These are phyloP conservation scores for Spicauda simplicius DNA, from an alignment of 2,888 invertebrate genomes.

Conservation along the genomic window DNA sequence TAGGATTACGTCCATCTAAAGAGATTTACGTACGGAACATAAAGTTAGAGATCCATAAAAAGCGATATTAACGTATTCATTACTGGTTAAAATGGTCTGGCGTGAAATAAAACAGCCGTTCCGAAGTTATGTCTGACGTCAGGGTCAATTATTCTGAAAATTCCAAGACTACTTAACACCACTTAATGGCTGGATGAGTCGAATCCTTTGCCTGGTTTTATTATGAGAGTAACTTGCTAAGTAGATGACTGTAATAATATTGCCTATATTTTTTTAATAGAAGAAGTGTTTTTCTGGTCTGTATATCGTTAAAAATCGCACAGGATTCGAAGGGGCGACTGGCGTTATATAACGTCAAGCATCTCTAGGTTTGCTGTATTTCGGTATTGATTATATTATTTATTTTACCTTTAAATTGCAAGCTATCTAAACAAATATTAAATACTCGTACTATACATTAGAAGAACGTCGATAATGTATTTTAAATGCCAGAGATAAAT, in stretches of 20 bases:
- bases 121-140: slow-evolving; percentile 47
- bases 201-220: neutral
- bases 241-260: neutral
- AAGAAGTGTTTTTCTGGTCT: too few species aligned
- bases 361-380: too few species aligned
- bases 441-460: too few species aligned
- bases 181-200: slow-evolving; percentile 16
- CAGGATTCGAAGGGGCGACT: too few species aligned
- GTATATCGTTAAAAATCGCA: too few species aligned
- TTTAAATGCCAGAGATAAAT: too few species aligned
- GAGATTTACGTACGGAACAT: slow-evolving; percentile 41
- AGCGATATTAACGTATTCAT: slow-evolving; percentile 57
- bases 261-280: neutral
- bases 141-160: slow-evolving; percentile 29
- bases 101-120: slow-evolving; percentile 57
- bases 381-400: too few species aligned
- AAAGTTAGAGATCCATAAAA: slow-evolving; percentile 54
- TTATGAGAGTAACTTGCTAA: neutral
- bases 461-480: too few species aligned
- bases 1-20: slow-evolving; percentile 34
- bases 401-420: too few species aligned
- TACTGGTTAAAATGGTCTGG: slow-evolving; percentile 49
- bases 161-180: slow-evolving; percentile 27
- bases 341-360: too few species aligned
- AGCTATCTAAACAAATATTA: too few species aligned